Conservation (phyloP, 2,797 vertebrate genomes). For the Emys orbicularis region DNA sequence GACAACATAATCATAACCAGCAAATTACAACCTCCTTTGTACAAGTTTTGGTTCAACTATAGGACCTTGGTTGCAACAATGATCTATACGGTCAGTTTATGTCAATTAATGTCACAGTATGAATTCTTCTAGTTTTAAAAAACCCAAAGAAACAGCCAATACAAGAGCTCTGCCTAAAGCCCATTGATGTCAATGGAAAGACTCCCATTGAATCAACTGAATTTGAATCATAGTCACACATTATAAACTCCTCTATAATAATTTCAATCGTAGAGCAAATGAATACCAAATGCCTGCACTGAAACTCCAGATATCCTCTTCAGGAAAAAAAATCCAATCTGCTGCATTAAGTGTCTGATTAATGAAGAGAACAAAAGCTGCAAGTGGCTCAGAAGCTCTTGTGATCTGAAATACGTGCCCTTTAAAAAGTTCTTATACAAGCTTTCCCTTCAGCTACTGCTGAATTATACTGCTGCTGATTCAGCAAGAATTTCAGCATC, state of each 20-base stretch:
- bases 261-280: background rate
- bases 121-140: background rate
- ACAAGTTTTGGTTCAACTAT: too few relatives aligned
- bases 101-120: too few relatives aligned
- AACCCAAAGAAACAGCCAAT: background rate
- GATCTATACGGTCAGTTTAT: too few relatives aligned
- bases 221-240: background rate
- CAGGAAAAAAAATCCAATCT: background rate
- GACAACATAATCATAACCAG: too few relatives aligned
- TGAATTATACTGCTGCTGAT: background rate
- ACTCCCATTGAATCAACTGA: background rate
- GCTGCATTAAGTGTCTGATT: background rate
- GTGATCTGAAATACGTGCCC: background rate
- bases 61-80: too few relatives aligned
- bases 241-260: background rate
- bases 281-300: background rate
- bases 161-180: background rate
- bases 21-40: too few relatives aligned
- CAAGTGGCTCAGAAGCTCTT: background rate
- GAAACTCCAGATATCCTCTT: background rate
- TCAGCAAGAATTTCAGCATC: background rate
- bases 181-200: background rate
- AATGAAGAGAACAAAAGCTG: background rate
- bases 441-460: background rate
- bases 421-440: background rate